Conservation (phyloP, 2,888 invertebrate genomes). For the Ophonus ardosiacus region DNA sequence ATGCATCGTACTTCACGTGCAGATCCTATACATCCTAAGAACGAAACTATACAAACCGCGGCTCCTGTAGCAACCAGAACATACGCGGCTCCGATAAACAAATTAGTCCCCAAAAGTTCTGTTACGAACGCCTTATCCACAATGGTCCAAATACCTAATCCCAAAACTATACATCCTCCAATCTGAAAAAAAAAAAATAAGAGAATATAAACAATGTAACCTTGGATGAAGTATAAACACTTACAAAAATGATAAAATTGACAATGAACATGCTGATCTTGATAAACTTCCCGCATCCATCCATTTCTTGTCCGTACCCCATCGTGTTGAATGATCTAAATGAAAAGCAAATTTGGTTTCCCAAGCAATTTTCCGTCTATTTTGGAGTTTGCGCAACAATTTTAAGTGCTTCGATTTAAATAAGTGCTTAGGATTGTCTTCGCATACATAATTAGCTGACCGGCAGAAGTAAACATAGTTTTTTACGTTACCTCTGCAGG, state of each 20-base stretch:
- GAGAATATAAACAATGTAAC: neutral
- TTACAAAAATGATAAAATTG: constrained; percentile 92
- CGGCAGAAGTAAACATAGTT: constrained; percentile 22
- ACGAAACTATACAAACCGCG: constrained; percentile 88
- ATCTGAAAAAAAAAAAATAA: constrained; percentile 77
- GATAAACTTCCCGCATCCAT: constrained; percentile 92
- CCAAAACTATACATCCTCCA: constrained; percentile 87
- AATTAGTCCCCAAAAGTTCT: constrained; percentile 90
- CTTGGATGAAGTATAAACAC: constrained; percentile 73
- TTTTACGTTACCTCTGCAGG: constrained; percentile 50
- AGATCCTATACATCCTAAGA: constrained; percentile 96
- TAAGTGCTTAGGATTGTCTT: constrained; percentile 21
- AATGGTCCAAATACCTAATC: constrained; percentile 90
- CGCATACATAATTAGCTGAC: constrained; percentile 29
- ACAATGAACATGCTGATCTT: constrained; percentile 90
- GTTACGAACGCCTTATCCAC: constrained; percentile 91
- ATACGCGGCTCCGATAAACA: constrained; percentile 91
- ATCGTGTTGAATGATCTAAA: constrained; percentile 73
- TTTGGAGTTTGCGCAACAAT: constrained; percentile 44
- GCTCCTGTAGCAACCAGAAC: constrained; percentile 90
- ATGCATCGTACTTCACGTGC: constrained; percentile 95
- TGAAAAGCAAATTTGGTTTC: constrained; percentile 16
- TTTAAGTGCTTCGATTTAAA: constrained; percentile 37
- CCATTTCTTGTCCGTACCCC: constrained; percentile 90
- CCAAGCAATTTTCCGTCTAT: constrained; percentile 2